Conservation (phyloP, 2,113 vertebrate genomes). For the Muscicapa adusta region DNA sequence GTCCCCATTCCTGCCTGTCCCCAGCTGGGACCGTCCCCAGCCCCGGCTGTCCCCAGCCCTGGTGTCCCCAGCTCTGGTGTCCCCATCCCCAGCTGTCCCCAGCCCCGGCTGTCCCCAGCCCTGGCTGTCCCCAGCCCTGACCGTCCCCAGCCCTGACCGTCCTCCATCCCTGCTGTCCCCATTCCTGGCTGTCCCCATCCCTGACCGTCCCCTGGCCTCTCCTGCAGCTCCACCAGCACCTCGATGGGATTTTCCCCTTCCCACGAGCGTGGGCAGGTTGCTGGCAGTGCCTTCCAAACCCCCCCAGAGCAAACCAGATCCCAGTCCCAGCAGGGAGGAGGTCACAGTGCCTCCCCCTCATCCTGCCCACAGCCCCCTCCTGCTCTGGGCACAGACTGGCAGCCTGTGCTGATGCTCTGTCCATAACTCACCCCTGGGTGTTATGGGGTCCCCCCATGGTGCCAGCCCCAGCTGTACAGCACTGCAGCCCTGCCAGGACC, state of each 20-base stretch:
- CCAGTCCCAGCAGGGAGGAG: neutral
- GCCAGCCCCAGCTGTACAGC: neutral
- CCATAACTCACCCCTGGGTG: rapidly evolving
- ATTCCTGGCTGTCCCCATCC: too few relatives aligned
- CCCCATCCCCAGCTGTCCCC: too few relatives aligned
- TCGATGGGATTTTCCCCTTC: neutral
- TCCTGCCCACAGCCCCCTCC: neutral
- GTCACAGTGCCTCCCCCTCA: neutral
- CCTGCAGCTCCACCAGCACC: rapidly evolving
- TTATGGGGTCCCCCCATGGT: rapidly evolving
- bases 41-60: too few relatives aligned
- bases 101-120: neutral
- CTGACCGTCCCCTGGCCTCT: neutral
- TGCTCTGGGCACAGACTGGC: neutral
- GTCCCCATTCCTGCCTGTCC: neutral
- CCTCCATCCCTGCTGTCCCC: too few relatives aligned
- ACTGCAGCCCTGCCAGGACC: neutral
- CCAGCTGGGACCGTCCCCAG: neutral
- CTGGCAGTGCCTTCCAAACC: neutral
- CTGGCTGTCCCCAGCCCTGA: too few relatives aligned
- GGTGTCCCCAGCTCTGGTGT: too few relatives aligned
- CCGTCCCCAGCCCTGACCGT: too few relatives aligned
- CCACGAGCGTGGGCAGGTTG: rapidly evolving
- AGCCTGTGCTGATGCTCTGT: neutral
- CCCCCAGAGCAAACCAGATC: neutral